Evolutionary conservation across 2,797 vertebrate species (phyloP).

Genomic region (Strix occidentalis): DNA sequence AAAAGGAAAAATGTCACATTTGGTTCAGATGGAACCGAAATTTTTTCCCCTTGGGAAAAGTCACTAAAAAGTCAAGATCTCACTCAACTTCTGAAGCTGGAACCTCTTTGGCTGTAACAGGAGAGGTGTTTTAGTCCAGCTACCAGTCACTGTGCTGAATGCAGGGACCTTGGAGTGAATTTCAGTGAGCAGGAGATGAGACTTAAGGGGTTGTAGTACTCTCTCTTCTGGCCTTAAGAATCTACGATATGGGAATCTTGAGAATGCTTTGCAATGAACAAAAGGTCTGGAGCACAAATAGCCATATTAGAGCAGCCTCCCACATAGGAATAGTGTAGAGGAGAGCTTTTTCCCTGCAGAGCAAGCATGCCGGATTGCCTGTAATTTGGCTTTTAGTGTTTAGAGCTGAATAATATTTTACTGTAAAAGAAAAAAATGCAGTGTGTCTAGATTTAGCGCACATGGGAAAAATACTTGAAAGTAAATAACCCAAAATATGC

Average conservation of each 20-base stretch:
- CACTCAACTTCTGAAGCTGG: background rate
- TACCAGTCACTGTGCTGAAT: slow-evolving; percentile 43
- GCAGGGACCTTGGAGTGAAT: slow-evolving; percentile 2
- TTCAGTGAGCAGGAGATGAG: background rate
- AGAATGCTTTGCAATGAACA: slow-evolving; percentile 19
- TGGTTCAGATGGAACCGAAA: slow-evolving; percentile 46
- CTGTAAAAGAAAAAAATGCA: slow-evolving; percentile 20
- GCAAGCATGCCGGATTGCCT: slow-evolving; percentile 51
- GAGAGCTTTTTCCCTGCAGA: slow-evolving; percentile 59
- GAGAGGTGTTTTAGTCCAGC: slow-evolving; percentile 20
- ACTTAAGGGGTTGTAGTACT: slow-evolving; percentile 24
- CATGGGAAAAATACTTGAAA: slow-evolving; percentile 58
- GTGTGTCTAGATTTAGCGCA: slow-evolving; percentile 13
- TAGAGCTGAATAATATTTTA: slow-evolving; percentile 37
- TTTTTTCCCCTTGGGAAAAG: slow-evolving; percentile 66
- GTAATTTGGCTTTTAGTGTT: slow-evolving; percentile 59
- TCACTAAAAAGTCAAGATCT: slow-evolving; percentile 33
- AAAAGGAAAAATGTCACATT: slow-evolving; percentile 56
- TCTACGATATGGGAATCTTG: background rate
- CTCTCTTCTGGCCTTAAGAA: slow-evolving; percentile 67
- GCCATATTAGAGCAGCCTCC: slow-evolving; percentile 60
- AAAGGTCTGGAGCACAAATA: slow-evolving; percentile 61
- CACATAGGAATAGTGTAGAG: slow-evolving; percentile 41
- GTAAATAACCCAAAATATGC: slow-evolving; percentile 49
- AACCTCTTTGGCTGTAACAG: slow-evolving; percentile 22